Evolutionary conservation across 2,888 invertebrate genomes (phyloP), one percentile per base, ranked within the genome.

Genomic region (Stomorhina lunata): DNA sequence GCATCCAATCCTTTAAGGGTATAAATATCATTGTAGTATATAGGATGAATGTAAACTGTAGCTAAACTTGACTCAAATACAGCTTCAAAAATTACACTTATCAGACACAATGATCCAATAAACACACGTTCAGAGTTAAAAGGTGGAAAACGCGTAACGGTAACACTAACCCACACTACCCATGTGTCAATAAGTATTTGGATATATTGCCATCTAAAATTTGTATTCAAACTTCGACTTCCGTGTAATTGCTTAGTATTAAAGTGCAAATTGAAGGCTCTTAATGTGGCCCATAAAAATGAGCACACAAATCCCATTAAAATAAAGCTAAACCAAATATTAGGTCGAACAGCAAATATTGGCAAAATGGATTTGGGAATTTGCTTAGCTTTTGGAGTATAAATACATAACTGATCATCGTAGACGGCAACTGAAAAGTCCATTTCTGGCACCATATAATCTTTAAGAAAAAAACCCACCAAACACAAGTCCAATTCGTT

Each of bases 391-490:
- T 91, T 91, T 15, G 89, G 89, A 4, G 91, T 90, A 50, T 90
- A 87, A 22, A 91, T 89, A 80, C 92, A 92, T 37, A 92, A 84
- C 81, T 88, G 81, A 69, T 92, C 92, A n/a, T 88, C 88, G 76
- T 89, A 89, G 32, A 91, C 87, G 9, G 89, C 86, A 17, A 88
- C 88, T 0, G 90, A 86, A 59, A 91, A 91, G 76, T 88, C 88
- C 59, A 91, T 86, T 5, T 89, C 88, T 3, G 87, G 86, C 59
- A 89, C 88, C 68, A 88, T 83, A 80, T 92, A 92, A 45, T 90
- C 90, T 85, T 91, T 92, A n/a, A 91, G 87, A 75, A 92, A 92
- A 77, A 90, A 88, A 10, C 90, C 89, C 0, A 90, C 90, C 32
- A 91, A 80, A 34, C 88, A 88, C 12, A 91, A 86, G 81, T 92